Evolutionary conservation across 2,888 invertebrate species (phyloP).

Genomic region (Baccha elongata): DNA sequence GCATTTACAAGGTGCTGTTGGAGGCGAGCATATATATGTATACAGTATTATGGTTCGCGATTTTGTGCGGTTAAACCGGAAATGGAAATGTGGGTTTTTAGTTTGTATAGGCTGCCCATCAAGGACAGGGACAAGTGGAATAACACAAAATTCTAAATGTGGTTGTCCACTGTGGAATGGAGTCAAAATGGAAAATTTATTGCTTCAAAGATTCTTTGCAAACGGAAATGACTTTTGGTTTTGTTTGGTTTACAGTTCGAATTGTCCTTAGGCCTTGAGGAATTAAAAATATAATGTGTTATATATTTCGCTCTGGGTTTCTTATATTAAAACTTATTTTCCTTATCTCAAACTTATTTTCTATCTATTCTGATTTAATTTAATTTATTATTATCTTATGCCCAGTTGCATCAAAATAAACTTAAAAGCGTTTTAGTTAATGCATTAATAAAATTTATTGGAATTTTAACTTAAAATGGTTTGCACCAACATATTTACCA

Average conservation of each 20-base stretch:
- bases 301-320: too few species aligned
- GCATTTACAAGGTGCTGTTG: conserved; percentile 42
- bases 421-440: too few species aligned
- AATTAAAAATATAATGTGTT: too few species aligned
- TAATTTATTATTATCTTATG: too few species aligned
- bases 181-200: conserved; percentile 14
- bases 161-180: background rate
- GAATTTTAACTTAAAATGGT: too few species aligned
- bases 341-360: too few species aligned
- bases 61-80: conserved; percentile 22
- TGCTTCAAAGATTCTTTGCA: background rate
- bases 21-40: background rate
- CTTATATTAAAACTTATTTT: too few species aligned
- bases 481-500: too few species aligned
- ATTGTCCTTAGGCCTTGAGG: too few species aligned
- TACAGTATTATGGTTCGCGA: background rate
- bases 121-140: conserved; percentile 3
- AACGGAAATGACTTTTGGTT: conserved; percentile 23
- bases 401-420: too few species aligned
- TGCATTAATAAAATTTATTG: too few species aligned
- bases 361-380: too few species aligned
- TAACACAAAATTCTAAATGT: conserved; percentile 3
- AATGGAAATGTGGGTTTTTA: conserved; percentile 37
- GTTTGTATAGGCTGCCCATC: background rate
- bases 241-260: conserved; percentile 7